These are phyloP conservation scores for Andrena chrysosceles DNA, from an alignment of 2,888 invertebrate genomes.

Conservation along the genomic window DNA sequence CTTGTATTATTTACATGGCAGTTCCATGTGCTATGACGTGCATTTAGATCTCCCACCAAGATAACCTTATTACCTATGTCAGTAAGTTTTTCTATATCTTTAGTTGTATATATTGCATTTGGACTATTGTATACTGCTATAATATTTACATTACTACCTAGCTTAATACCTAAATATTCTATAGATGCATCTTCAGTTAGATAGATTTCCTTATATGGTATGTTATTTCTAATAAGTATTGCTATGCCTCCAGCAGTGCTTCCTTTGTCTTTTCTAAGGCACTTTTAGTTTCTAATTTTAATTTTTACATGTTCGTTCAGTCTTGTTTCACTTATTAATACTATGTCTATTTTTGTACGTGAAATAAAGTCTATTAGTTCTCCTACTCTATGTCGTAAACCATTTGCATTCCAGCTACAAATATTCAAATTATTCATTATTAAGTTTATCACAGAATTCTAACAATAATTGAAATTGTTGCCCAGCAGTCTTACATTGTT, in stretches of 20 bases:
- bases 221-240: slow-evolving; percentile 60
- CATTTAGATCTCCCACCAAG: background rate
- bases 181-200: background rate
- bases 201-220: slow-evolving; percentile 24
- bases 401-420: slow-evolving; percentile 65
- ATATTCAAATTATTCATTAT: slow-evolving; percentile 28
- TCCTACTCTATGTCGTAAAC: slow-evolving; percentile 49
- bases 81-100: slow-evolving; percentile 54
- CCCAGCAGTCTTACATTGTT: background rate
- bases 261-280: slow-evolving; percentile 49
- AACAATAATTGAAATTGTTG: slow-evolving; percentile 6
- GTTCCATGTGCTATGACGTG: background rate
- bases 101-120: slow-evolving; percentile 34
- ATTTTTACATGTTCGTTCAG: slow-evolving; percentile 46
- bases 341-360: slow-evolving; percentile 21
- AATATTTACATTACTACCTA: slow-evolving; percentile 48
- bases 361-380: slow-evolving; percentile 36
- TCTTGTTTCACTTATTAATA: slow-evolving; percentile 61
- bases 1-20: background rate
- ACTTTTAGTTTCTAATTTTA: slow-evolving; percentile 58
- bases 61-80: slow-evolving; percentile 33
- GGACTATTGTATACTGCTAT: slow-evolving; percentile 64
- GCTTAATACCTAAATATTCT: slow-evolving; percentile 57
- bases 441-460: slow-evolving; percentile 4
- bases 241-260: slow-evolving; percentile 58